phyloP scores from a whole-genome alignment of 2,888 invertebrate genomes.

The Carterocephalus palaemon region DNA sequence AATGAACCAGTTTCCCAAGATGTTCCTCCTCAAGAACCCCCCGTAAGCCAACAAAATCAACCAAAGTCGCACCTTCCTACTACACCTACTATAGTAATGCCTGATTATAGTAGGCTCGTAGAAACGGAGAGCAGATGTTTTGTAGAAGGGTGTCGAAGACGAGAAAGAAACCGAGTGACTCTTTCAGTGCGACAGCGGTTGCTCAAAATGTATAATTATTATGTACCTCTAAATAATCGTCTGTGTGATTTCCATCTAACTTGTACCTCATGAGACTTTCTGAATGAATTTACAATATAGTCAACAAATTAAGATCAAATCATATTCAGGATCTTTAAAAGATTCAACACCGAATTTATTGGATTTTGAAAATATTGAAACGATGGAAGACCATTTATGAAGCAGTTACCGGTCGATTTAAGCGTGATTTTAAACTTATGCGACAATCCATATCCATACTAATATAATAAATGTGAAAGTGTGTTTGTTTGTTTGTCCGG shows the following conservation, averaged over 20 bases:
- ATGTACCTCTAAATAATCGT: neutral
- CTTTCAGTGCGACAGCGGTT: neutral
- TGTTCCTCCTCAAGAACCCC: too few species aligned
- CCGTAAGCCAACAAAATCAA: too few species aligned
- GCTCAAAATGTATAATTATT: neutral
- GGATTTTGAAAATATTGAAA: neutral
- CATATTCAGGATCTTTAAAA: neutral
- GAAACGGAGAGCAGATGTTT: neutral
- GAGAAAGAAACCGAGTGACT: neutral
- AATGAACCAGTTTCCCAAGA: neutral
- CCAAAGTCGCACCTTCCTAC: too few species aligned
- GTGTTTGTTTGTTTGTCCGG: too few species aligned
- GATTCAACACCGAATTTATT: neutral
- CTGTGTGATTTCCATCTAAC: too few species aligned
- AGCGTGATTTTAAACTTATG: constrained; percentile 20
- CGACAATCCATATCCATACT: too few species aligned
- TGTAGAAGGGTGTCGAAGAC: too few species aligned
- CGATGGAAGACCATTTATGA: neutral
- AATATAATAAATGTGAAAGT: too few species aligned
- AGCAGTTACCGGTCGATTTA: constrained; percentile 20
- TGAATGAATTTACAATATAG: too few species aligned
- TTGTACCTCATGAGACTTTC: too few species aligned
- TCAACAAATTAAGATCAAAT: too few species aligned
- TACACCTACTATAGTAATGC: too few species aligned
- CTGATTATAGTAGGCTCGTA: neutral